Evolutionary conservation across 1,140 invertebrate species (phyloP).

Genomic region (Condylostylus longicornis): DNA sequence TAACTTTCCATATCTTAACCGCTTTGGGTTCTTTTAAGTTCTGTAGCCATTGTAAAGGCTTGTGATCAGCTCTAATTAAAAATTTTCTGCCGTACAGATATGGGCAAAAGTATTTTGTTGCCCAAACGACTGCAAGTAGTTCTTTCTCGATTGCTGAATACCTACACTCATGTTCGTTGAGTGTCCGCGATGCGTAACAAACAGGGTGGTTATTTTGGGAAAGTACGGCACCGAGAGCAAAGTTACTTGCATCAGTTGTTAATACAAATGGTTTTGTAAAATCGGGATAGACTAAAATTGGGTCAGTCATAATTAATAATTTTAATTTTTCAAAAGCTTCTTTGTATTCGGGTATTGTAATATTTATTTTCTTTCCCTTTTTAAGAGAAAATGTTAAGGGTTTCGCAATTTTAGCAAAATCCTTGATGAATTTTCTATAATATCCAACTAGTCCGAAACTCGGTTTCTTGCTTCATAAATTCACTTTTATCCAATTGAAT

Average conservation of each 20-base stretch:
- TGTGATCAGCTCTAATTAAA: conserved; percentile 35
- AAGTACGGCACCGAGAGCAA: conserved; percentile 11
- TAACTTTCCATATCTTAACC: conserved; percentile 36
- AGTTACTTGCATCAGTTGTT: conserved; percentile 12
- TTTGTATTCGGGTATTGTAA: background rate
- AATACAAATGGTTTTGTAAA: conserved; percentile 11
- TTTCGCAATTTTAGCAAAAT: background rate
- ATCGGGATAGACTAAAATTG: conserved; percentile 11
- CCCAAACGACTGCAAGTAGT: conserved; percentile 35
- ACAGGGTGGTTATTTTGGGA: conserved; percentile 16
- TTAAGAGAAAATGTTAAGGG: background rate
- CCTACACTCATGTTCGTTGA: conserved; percentile 30
- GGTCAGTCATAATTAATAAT: background rate
- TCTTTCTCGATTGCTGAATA: conserved; percentile 34
- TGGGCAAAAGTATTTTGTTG: conserved; percentile 31
- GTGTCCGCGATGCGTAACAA: conserved; percentile 25
- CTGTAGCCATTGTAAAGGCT: conserved; percentile 31
- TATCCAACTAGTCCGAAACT: background rate
- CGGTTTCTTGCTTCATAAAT: conserved; percentile 15
- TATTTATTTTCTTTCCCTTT: background rate
- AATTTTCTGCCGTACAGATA: conserved; percentile 35
- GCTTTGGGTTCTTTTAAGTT: conserved; percentile 32
- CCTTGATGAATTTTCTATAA: conserved; percentile 1
- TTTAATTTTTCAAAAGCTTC: background rate
- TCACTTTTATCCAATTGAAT: background rate